Percentiles rank a stretch among this genome's conserved stretches.
Evolutionary conservation across 2,113 vertebrate species (phyloP).

Genomic region (Arvicanthis niloticus): DNA sequence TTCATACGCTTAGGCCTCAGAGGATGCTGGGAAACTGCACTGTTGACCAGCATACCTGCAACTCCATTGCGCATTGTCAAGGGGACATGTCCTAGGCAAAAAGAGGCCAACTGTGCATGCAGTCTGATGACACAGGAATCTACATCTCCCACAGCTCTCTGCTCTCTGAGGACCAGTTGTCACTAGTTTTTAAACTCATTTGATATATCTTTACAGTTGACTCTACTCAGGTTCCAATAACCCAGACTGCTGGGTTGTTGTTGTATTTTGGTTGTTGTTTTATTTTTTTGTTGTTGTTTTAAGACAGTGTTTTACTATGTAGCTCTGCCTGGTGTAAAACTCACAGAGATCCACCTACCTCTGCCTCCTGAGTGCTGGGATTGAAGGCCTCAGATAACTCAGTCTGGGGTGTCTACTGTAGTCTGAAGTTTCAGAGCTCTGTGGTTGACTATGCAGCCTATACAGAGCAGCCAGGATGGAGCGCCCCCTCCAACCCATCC

Average conservation of each 20-base stretch:
- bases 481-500: not conserved
- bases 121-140: not conserved
- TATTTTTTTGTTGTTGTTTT: not conserved
- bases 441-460: not conserved
- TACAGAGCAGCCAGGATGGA: not conserved
- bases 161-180: not conserved
- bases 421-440: not conserved
- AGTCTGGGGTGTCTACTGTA: not conserved
- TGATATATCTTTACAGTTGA: not conserved
- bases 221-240: not conserved
- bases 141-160: not conserved
- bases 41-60: not conserved
- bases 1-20: not conserved
- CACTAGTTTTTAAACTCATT: not conserved
- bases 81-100: not conserved
- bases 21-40: not conserved
- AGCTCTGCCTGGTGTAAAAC: not conserved
- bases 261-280: not conserved
- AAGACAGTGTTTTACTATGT: not conserved
- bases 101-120: not conserved
- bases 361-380: not conserved
- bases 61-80: not conserved
- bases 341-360: not conserved
- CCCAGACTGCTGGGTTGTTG: not conserved
- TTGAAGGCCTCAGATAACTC: not conserved